A percentile compares a stretch with the other conserved stretches of the same genome.
Evolutionary conservation across 2,113 vertebrate species (phyloP).

Genomic region (Dendrocopos noguchii): DNA sequence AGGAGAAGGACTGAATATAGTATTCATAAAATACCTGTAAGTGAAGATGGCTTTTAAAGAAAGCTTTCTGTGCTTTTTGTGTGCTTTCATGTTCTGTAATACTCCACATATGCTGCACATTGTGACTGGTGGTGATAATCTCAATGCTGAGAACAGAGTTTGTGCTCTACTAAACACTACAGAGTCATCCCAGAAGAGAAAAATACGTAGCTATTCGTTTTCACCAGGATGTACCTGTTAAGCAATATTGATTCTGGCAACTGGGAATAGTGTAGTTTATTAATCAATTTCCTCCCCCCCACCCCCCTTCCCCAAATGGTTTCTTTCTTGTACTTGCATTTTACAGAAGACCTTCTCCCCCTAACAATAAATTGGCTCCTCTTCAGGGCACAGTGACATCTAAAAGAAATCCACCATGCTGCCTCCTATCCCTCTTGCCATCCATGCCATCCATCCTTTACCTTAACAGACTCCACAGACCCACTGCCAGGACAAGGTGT

Average conservation of each 20-base stretch:
- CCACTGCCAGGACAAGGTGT: neutral
- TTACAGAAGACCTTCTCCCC: neutral
- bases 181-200: neutral
- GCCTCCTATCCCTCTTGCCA: neutral
- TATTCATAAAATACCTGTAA: neutral
- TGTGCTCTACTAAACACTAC: neutral
- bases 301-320: neutral
- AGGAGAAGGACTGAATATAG: neutral
- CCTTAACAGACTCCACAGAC: neutral
- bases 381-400: neutral
- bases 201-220: neutral
- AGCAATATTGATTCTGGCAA: neutral
- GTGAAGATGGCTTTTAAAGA: neutral
- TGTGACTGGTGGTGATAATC: neutral
- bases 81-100: neutral
- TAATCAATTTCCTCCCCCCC: neutral
- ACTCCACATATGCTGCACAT: neutral
- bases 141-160: neutral
- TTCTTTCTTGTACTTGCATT: neutral
- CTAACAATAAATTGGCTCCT: neutral
- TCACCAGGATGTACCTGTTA: neutral
- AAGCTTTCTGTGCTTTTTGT: neutral
- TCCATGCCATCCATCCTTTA: neutral
- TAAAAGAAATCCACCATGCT: neutral
- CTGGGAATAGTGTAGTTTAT: neutral